phyloP scores from a whole-genome alignment of 2,888 invertebrate species.

The Herminia tarsipennalis region DNA sequence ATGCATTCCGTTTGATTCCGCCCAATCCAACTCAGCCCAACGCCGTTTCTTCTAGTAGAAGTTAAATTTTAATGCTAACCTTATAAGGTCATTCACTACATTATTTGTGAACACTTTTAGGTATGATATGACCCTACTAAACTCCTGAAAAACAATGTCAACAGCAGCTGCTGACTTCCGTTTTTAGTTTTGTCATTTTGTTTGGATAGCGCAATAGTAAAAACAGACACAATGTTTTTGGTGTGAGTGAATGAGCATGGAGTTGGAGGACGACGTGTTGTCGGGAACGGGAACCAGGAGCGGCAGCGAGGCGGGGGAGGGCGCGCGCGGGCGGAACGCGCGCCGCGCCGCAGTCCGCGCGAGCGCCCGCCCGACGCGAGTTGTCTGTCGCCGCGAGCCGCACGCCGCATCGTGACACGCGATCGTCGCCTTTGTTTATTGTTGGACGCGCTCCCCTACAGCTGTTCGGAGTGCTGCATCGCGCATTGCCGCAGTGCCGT shows the following conservation, averaged over 20 bases:
- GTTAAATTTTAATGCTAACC: no score
- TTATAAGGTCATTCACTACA: no score
- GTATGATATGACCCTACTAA: no score
- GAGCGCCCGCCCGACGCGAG: constrained; percentile 69
- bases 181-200: background rate
- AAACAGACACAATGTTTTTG: constrained; percentile 28
- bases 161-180: background rate
- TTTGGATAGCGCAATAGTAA: constrained; percentile 9
- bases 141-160: no score
- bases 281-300: constrained; percentile 45
- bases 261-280: constrained; percentile 48
- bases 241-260: constrained; percentile 46
- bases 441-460: constrained; percentile 62
- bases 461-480: constrained; percentile 57
- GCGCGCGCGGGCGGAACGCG: constrained; percentile 44
- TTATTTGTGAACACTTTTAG: no score
- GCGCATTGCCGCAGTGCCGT: constrained; percentile 42
- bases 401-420: constrained; percentile 51
- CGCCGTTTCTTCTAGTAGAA: background rate
- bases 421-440: constrained; percentile 79
- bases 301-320: constrained; percentile 44
- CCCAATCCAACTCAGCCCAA: constrained; percentile 9
- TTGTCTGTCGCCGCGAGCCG: constrained; percentile 55
- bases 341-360: constrained; percentile 76
- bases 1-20: constrained; percentile 45